Evolutionary conservation across 2,888 invertebrate genomes (phyloP).

Genomic region (Copidosoma aretas): DNA sequence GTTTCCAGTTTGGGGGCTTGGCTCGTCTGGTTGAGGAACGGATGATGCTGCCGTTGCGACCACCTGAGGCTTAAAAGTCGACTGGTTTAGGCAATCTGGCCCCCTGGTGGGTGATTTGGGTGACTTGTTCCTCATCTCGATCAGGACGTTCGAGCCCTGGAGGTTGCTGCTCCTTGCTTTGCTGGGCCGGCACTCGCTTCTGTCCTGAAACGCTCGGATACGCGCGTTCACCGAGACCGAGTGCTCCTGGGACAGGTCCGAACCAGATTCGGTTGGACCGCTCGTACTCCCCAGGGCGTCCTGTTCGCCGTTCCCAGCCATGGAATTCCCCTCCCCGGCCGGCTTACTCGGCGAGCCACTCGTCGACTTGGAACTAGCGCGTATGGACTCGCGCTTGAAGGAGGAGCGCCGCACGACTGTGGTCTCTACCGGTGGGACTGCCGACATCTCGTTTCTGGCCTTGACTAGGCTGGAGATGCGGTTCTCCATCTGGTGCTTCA

Average conservation of each 20-base stretch:
- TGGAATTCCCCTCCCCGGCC: not conserved
- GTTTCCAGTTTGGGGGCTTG: slow-evolving; percentile 32
- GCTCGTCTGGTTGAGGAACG: slow-evolving; percentile 44
- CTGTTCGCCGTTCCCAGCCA: not conserved
- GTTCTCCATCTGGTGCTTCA: slow-evolving; percentile 33
- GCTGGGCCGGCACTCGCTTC: slow-evolving; percentile 38
- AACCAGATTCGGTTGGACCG: slow-evolving; percentile 13
- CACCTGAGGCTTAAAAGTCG: slow-evolving; percentile 52
- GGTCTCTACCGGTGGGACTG: not conserved
- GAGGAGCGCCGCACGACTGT: slow-evolving; percentile 46
- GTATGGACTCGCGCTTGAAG: slow-evolving; percentile 46
- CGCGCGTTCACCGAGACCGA: slow-evolving; percentile 47
- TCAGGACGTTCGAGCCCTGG: slow-evolving; percentile 28
- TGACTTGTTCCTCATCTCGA: slow-evolving; percentile 46
- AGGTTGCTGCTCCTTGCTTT: slow-evolving; percentile 35
- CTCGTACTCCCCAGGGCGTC: not conserved
- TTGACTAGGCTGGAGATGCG: slow-evolving; percentile 43
- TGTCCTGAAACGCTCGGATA: slow-evolving; percentile 45
- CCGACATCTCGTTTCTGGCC: slow-evolving; percentile 43
- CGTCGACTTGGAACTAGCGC: slow-evolving; percentile 27
- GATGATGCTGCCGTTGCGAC: slow-evolving; percentile 41
- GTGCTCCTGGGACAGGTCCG: slow-evolving; percentile 22
- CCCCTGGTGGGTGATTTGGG: slow-evolving; percentile 46
- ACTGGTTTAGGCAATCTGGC: slow-evolving; percentile 42
- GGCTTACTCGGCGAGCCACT: slow-evolving; percentile 52